phyloP scores from a whole-genome alignment of 2,797 vertebrate species.

The Alcedo atthis region DNA sequence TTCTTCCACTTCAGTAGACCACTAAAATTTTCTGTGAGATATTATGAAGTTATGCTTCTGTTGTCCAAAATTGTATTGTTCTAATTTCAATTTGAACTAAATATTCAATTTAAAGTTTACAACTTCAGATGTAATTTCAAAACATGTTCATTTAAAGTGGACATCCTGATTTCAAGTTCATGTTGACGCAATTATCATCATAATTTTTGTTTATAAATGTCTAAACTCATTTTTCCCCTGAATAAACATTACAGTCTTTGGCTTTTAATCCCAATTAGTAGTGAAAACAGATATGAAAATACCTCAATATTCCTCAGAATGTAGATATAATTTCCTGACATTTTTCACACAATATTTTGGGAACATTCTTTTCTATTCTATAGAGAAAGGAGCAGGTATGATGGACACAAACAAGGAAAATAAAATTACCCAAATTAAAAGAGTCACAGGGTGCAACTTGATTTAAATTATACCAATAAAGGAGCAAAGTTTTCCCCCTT shows the following conservation, averaged over 20 bases:
- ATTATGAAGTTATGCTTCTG: not conserved
- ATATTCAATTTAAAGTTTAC: not conserved
- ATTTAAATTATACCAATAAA: not conserved
- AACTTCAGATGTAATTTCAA: not conserved
- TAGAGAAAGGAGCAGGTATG: not conserved
- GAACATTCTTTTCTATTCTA: not conserved
- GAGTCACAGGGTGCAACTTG: not conserved
- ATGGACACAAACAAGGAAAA: not conserved
- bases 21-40: not conserved
- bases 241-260: not conserved
- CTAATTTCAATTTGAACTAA: not conserved
- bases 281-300: not conserved
- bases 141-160: not conserved
- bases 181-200: not conserved
- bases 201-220: not conserved
- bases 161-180: not conserved
- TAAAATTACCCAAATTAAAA: not conserved
- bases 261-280: not conserved
- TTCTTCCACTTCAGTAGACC: not conserved
- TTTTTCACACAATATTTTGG: not conserved
- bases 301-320: not conserved
- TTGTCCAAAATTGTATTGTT: not conserved
- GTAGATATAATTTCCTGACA: not conserved
- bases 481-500: not conserved
- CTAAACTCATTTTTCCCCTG: accelerated